phyloP scores from a whole-genome alignment of 2,113 vertebrate genomes.

The Chaenogobius annularis region DNA sequence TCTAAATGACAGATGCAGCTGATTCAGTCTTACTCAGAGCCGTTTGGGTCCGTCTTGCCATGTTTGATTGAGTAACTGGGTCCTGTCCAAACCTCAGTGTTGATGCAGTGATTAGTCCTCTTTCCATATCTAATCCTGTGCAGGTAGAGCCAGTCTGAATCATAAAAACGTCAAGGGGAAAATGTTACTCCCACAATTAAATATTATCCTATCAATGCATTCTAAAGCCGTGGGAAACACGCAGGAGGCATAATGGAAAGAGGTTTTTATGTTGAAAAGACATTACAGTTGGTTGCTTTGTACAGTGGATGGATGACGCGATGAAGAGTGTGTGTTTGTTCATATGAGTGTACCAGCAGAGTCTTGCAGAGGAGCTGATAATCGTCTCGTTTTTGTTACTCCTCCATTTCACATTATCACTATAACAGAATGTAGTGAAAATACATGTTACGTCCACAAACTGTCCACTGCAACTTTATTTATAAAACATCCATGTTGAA shows the following conservation, averaged over 20 bases:
- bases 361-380: constrained; percentile 1
- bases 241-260: constrained; percentile 47
- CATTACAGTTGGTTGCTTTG: constrained; percentile 45
- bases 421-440: background rate
- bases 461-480: background rate
- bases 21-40: constrained; percentile 31
- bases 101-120: constrained; percentile 55
- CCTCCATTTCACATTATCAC: background rate
- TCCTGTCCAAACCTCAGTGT: constrained; percentile 46
- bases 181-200: constrained; percentile 51
- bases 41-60: constrained; percentile 14
- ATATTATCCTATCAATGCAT: constrained; percentile 46
- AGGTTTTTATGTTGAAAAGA: constrained; percentile 44
- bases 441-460: background rate
- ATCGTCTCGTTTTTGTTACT: background rate
- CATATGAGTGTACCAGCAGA: constrained; percentile 12
- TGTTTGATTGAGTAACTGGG: constrained; percentile 43
- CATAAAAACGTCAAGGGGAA: constrained; percentile 50
- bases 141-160: constrained; percentile 52
- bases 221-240: constrained; percentile 37
- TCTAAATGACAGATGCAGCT: constrained; percentile 35
- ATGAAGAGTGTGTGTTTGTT: background rate
- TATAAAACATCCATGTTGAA: background rate
- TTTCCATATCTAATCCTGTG: constrained; percentile 63
- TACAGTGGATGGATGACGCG: constrained; percentile 27